phyloP scores from a whole-genome alignment of 2,888 invertebrate species.

The Gortyna flavago region DNA sequence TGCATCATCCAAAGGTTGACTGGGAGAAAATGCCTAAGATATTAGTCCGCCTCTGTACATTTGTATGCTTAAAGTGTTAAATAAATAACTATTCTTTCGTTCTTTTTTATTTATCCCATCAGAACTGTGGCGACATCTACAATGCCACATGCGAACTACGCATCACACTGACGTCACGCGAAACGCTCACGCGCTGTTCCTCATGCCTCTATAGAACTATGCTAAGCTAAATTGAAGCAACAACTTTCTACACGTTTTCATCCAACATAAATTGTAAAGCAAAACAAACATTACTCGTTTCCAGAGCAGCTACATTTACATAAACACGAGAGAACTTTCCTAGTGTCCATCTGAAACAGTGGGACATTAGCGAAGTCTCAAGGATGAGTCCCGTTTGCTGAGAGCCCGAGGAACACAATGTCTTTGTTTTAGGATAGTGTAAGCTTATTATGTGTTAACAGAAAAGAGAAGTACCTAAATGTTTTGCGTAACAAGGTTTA shows the following conservation, averaged over 20 bases:
- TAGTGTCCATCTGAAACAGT: constrained; percentile 37
- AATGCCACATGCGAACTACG: too few relatives aligned
- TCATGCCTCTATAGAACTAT: background rate
- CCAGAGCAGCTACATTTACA: constrained; percentile 32
- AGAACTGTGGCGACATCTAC: too few relatives aligned
- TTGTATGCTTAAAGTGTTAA: too few relatives aligned
- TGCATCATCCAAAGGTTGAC: too few relatives aligned
- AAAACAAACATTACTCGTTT: constrained; percentile 36
- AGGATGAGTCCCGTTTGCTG: constrained; percentile 22
- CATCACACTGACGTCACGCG: too few relatives aligned
- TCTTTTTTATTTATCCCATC: too few relatives aligned
- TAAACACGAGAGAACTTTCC: constrained; percentile 39
- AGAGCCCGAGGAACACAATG: background rate
- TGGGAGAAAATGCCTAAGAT: too few relatives aligned
- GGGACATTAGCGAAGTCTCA: constrained; percentile 43
- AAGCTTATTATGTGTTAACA: constrained; percentile 4
- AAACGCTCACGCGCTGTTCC: too few relatives aligned
- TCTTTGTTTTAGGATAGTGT: constrained; percentile 1
- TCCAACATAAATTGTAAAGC: constrained; percentile 5
- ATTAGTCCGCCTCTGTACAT: too few relatives aligned
- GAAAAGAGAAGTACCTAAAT: background rate
- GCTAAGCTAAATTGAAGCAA: background rate
- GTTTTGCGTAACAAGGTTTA: background rate
- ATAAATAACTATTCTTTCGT: too few relatives aligned
- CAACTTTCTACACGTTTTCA: constrained; percentile 3